A percentile compares a stretch with the other conserved stretches of the same genome.
Conservation (phyloP, 2,797 vertebrate genomes). For the Rhyacichthys aspro region DNA sequence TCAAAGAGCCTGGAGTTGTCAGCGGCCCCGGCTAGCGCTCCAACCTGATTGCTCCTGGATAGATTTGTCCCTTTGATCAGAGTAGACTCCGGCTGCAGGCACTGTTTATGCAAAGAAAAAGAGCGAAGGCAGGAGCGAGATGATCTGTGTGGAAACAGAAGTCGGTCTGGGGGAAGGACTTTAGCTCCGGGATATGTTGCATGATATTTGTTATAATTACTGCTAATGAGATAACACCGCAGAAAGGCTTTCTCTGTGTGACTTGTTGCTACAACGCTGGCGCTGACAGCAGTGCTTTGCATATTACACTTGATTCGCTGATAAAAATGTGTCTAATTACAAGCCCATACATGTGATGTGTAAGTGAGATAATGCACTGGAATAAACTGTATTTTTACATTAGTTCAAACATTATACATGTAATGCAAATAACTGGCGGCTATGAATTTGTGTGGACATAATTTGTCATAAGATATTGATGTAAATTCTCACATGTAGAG, state of each 20-base stretch:
- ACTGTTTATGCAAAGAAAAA: slow-evolving; percentile 84
- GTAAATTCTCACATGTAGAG: slow-evolving; percentile 35
- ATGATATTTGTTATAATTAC: slow-evolving; percentile 81
- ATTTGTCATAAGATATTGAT: slow-evolving; percentile 64
- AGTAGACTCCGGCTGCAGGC: slow-evolving; percentile 77
- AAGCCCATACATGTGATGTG: slow-evolving; percentile 42
- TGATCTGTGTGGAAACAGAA: slow-evolving; percentile 63
- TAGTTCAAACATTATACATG: slow-evolving; percentile 57
- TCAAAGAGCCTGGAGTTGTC: slow-evolving; percentile 88
- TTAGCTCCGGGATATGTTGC: slow-evolving; percentile 64
- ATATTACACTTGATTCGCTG: slow-evolving; percentile 47
- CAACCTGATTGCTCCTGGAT: slow-evolving; percentile 85
- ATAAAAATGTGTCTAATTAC: slow-evolving; percentile 62
- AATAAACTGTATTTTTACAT: slow-evolving; percentile 52
- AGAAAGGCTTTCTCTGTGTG: slow-evolving; percentile 44
- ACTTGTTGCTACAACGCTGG: slow-evolving; percentile 67
- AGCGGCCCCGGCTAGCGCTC: slow-evolving; percentile 81
- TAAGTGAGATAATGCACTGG: slow-evolving; percentile 46
- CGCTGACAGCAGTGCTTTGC: slow-evolving; percentile 50
- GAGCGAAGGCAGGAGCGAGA: slow-evolving; percentile 55
- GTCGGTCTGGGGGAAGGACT: slow-evolving; percentile 56
- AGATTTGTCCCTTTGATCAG: slow-evolving; percentile 89
- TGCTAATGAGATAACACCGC: slow-evolving; percentile 77
- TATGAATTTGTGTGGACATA: slow-evolving; percentile 54
- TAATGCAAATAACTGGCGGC: slow-evolving; percentile 59